Conservation (phyloP, 2,888 invertebrate genomes). For the Eristalis intricaria region DNA sequence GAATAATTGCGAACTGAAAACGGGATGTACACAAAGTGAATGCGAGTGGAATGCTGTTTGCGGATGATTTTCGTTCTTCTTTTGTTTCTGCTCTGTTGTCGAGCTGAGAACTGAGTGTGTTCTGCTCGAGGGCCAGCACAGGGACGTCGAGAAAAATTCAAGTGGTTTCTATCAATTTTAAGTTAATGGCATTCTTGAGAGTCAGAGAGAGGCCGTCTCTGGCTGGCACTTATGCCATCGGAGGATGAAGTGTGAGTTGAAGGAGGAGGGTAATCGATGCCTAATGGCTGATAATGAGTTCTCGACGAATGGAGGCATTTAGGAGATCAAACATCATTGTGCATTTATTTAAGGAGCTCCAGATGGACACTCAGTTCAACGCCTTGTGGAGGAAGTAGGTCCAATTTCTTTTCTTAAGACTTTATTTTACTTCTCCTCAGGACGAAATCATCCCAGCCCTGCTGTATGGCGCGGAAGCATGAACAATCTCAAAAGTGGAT, state of each 20-base stretch:
- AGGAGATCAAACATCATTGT: neutral
- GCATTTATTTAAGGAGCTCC: neutral
- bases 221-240: neutral
- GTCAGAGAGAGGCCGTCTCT: neutral
- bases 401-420: too few relatives aligned
- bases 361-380: too few relatives aligned
- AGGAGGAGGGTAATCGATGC: neutral
- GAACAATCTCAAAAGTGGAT: too few relatives aligned
- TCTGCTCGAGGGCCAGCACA: neutral
- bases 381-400: too few relatives aligned
- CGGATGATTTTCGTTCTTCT: neutral
- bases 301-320: neutral
- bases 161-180: neutral
- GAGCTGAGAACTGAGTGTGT: neutral
- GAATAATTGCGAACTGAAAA: conserved; percentile 59
- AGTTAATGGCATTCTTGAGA: neutral
- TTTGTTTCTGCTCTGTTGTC: neutral
- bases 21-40: conserved; percentile 43
- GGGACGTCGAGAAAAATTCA: neutral
- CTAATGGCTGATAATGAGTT: neutral
- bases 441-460: too few relatives aligned
- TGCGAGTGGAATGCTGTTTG: conserved; percentile 14
- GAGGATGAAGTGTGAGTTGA: neutral
- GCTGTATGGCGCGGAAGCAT: too few relatives aligned
- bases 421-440: too few relatives aligned